Evolutionary conservation across 2,888 invertebrate genomes (phyloP).

Genomic region (Octodonta nipae): DNA sequence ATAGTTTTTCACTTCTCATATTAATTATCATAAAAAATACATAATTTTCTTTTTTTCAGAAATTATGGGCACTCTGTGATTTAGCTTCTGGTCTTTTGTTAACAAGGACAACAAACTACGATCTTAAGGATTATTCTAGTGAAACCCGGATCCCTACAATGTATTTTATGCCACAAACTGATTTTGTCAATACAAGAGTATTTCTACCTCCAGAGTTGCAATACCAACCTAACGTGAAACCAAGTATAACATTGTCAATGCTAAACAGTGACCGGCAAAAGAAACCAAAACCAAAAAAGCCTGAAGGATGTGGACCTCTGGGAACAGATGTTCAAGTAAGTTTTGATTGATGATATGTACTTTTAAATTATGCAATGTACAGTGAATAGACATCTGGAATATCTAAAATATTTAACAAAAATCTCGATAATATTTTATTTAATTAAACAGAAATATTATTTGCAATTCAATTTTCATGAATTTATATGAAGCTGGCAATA

Average conservation of each 20-base stretch:
- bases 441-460: no score
- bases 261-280: constrained; percentile 34
- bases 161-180: constrained; percentile 66
- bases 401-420: no score
- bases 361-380: no score
- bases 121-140: constrained; percentile 76
- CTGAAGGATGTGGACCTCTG: constrained; percentile 43
- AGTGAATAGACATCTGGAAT: no score
- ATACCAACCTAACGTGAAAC: constrained; percentile 37
- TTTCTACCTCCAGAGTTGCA: constrained; percentile 75
- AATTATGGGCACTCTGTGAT: constrained; percentile 94
- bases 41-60: no score
- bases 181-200: constrained; percentile 60
- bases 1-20: no score
- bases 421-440: no score
- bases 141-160: constrained; percentile 79
- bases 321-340: constrained; percentile 47
- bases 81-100: constrained; percentile 81
- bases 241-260: constrained; percentile 34
- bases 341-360: neutral
- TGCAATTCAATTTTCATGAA: no score
- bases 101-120: constrained; percentile 75
- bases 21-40: no score
- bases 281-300: constrained; percentile 38
- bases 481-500: no score